phyloP scores from a whole-genome alignment of 2,113 vertebrate genomes.

The Perca schrenkii region DNA sequence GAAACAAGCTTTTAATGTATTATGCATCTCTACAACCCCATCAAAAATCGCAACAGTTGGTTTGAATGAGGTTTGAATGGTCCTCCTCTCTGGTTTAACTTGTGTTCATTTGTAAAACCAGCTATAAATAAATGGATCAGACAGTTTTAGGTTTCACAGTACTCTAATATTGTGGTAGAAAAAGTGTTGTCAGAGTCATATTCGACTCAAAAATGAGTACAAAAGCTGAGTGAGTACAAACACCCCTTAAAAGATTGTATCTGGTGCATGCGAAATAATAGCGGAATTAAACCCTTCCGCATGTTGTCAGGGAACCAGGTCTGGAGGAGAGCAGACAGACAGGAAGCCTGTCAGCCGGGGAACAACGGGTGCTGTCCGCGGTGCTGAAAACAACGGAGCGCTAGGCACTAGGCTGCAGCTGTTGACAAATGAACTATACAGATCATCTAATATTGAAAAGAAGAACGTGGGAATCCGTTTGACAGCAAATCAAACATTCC shows the following conservation, averaged over 20 bases:
- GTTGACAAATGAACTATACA: background rate
- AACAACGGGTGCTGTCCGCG: conserved; percentile 70
- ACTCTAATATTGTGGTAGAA: background rate
- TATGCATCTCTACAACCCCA: background rate
- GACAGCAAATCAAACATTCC: background rate
- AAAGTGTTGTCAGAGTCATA: background rate
- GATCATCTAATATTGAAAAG: background rate
- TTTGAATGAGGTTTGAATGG: background rate
- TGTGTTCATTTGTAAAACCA: background rate
- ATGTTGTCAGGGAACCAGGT: no score
- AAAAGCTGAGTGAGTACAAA: background rate
- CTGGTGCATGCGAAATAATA: background rate
- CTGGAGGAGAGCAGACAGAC: background rate
- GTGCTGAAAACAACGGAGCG: conserved; percentile 68
- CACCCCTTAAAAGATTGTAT: background rate
- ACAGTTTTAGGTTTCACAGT: background rate
- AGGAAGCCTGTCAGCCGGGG: background rate
- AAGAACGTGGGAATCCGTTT: background rate
- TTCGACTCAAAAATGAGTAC: background rate
- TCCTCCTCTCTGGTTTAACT: background rate
- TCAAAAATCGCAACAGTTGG: background rate
- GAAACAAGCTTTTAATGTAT: background rate
- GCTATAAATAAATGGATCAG: no score
- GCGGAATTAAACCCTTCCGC: background rate
- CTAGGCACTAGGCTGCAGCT: background rate